These are phyloP conservation scores for Drosophila pachea DNA, from an alignment of 1,140 invertebrate species.

Conservation along the genomic window DNA sequence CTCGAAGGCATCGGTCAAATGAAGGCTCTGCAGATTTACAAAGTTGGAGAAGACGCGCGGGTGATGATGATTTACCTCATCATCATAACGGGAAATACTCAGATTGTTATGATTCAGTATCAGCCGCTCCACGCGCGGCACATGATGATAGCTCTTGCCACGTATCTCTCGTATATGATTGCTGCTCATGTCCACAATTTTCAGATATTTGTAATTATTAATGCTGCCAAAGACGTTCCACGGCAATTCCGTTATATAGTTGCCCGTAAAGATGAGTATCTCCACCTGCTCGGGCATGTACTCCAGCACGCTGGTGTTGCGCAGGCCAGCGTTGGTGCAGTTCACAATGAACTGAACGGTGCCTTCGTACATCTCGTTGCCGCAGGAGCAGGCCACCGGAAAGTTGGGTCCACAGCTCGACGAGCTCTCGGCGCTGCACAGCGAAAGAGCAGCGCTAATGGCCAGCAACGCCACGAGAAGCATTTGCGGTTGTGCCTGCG, in stretches of 20 bases:
- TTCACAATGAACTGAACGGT: conserved; percentile 84
- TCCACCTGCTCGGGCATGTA: conserved; percentile 84
- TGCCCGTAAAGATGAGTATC: conserved; percentile 88
- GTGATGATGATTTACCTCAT: conserved; percentile 83
- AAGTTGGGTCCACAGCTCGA: conserved; percentile 80
- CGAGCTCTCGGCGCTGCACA: conserved; percentile 47
- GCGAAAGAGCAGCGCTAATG: conserved; percentile 39
- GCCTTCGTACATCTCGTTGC: conserved; percentile 80
- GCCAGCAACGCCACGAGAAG: conserved; percentile 39
- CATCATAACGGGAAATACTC: conserved; percentile 81
- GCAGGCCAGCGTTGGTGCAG: conserved; percentile 85
- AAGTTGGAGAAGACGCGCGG: conserved; percentile 90
- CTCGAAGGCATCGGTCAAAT: conserved; percentile 88
- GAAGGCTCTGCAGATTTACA: conserved; percentile 84
- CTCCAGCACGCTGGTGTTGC: conserved; percentile 81
- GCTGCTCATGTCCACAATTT: conserved; percentile 87
- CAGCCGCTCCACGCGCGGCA: conserved; percentile 85
- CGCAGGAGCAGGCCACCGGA: conserved; percentile 81
- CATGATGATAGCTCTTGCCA: conserved; percentile 89
- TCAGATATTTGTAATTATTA: conserved; percentile 82
- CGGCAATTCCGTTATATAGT: conserved; percentile 83
- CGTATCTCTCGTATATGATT: conserved; percentile 87
- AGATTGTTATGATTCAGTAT: conserved; percentile 88
- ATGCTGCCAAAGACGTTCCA: conserved; percentile 86
- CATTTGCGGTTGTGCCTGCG: conserved; percentile 41